A percentile compares a stretch with the other conserved stretches of the same genome.
phyloP scores from a whole-genome alignment of 2,888 invertebrate species.

The Chouioia cunea region DNA sequence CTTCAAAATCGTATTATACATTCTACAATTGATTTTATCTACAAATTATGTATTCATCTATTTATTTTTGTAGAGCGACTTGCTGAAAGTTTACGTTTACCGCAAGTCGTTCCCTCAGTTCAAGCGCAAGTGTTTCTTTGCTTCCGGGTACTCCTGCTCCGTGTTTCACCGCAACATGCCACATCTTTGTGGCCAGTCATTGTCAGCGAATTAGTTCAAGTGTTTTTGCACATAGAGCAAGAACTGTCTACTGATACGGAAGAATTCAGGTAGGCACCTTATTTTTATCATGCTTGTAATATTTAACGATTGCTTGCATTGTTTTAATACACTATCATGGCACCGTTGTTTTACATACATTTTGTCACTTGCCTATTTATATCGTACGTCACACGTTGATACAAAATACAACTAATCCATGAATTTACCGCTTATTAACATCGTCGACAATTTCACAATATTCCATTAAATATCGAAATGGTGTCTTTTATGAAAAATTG shows the following conservation, averaged over 20 bases:
- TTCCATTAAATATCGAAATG: no score
- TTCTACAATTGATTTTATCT: background rate
- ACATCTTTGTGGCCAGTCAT: conserved; percentile 93
- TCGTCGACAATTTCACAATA: no score
- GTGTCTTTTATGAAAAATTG: no score
- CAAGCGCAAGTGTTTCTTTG: conserved; percentile 90
- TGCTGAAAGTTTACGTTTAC: conserved; percentile 83
- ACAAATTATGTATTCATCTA: conserved; percentile 5
- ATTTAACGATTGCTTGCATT: conserved; percentile 23
- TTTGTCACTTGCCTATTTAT: no score
- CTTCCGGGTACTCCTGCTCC: conserved; percentile 85
- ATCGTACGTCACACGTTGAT: no score
- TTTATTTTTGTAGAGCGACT: conserved; percentile 77
- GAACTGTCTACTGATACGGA: conserved; percentile 82
- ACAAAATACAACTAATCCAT: no score
- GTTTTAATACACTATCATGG: background rate
- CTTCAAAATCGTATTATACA: no score
- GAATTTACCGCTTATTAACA: no score
- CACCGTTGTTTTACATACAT: no score
- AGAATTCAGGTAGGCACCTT: conserved; percentile 76
- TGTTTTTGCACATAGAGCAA: conserved; percentile 87
- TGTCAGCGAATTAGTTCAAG: conserved; percentile 91
- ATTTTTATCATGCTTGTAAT: background rate
- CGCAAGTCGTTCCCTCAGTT: conserved; percentile 79
- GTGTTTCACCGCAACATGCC: conserved; percentile 87